phyloP scores from a whole-genome alignment of 2,888 invertebrate species.

The Schizaphis graminum region DNA sequence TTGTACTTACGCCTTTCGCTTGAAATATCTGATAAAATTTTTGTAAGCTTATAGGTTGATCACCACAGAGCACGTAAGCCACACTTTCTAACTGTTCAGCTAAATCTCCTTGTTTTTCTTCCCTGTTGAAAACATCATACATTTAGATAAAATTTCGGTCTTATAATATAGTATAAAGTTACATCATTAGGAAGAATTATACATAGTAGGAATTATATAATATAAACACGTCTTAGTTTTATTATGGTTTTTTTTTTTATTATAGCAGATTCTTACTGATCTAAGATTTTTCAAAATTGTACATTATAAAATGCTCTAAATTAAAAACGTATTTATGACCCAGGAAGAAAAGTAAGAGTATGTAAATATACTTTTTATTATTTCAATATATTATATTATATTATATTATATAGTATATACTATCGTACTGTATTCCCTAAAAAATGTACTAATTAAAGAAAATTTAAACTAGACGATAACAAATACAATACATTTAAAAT shows the following conservation, averaged over 20 bases:
- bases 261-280: neutral
- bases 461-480: neutral
- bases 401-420: neutral
- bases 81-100: constrained; percentile 90
- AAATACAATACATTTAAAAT: neutral
- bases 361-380: neutral
- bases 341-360: neutral
- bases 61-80: constrained; percentile 86
- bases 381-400: too few species aligned
- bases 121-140: constrained; percentile 74
- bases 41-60: constrained; percentile 79
- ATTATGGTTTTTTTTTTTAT: neutral
- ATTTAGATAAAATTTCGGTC: neutral
- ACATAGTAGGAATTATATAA: neutral
- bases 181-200: neutral
- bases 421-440: neutral
- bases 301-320: neutral
- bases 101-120: constrained; percentile 87
- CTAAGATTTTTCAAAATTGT: neutral
- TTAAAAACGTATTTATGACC: neutral
- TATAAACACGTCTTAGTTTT: neutral
- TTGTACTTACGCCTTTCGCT: constrained; percentile 83
- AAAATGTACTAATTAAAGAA: neutral
- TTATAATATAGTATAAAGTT: neutral
- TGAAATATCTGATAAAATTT: constrained; percentile 84